Evolutionary conservation across 1,140 invertebrate species (phyloP), one percentile per base, ranked within the genome.

Genomic region (Halesus radiatus): DNA sequence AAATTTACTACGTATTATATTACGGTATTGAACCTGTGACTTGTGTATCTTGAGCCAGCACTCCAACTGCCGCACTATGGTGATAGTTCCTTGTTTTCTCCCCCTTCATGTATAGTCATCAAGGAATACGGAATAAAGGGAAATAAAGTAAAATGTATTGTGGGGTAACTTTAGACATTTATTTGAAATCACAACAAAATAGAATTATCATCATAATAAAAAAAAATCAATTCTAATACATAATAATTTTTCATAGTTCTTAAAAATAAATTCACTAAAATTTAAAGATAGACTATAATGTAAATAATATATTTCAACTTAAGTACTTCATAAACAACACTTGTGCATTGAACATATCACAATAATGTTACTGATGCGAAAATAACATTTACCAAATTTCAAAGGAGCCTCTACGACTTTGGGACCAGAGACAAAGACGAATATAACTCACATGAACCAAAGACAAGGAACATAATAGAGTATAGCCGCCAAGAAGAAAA

Each of bases 301-400:
- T 58, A 76, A 76, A 76, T 62, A 76, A 76, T 62, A 62, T 56
- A 76, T 53, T 23, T 73, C 18, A 73, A 73, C 52, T 52, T 73
- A 73, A 73, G 70, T 73, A 73, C 23, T 22, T 64, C 23, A 64
- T 64, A 64, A 64, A 64, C 66, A 70, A 70, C 26, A 53, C 50
- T 73, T 73, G 70, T 73, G 70, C 70, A 73, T 53, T 18, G 7
- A 37, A 26, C 16, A 16, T 73, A 73, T 73, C 70, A 73, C 70
- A 73, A 73, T 7, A 53, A 53, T 54, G 50, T 68, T 18, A 68
- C 16, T 50, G 15, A 45, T 37, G 16, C n/a, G 60, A 64, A 64
- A 64, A 64, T 56, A 56, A 56, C 20, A n/a, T 56, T 56, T 56
- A 56, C 54, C 54, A 20, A n/a, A 56, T 18, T 56, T 56, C 54